Percentiles rank a stretch among this genome's conserved stretches.
Conservation (phyloP, 53 echinoderm and acorn worm species). For the Holothuria scabra region DNA sequence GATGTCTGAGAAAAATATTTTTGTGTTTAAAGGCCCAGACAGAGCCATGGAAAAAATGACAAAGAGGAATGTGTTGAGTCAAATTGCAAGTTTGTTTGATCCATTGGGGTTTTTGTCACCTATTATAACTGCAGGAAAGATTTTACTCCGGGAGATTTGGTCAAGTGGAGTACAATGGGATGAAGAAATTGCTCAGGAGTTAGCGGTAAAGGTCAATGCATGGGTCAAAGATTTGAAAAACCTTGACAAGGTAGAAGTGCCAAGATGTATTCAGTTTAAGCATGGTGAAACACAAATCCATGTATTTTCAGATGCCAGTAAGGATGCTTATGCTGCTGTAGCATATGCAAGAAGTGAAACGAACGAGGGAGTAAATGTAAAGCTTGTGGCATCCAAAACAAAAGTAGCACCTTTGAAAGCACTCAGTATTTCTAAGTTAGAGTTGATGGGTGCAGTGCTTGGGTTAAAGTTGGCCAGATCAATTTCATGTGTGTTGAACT, state of each 20-base stretch:
- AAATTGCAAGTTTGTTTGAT: conserved; percentile 49
- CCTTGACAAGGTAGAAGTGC: conserved; percentile 15
- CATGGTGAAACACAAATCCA: conserved; percentile 18
- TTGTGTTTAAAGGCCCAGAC: conserved; percentile 49
- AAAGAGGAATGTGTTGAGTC: conserved; percentile 41
- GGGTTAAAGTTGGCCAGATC: conserved; percentile 13
- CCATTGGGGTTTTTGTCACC: conserved; percentile 44
- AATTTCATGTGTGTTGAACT: not conserved
- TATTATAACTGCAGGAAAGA: conserved; percentile 21
- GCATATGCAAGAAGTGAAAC: conserved; percentile 2
- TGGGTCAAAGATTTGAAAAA: conserved; percentile 41
- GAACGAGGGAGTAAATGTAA: not conserved
- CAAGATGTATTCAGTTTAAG: conserved; percentile 40
- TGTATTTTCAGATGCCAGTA: conserved; percentile 46
- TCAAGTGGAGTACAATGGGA: conserved; percentile 34
- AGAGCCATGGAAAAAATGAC: conserved; percentile 35
- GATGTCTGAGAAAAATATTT: conserved; percentile 31
- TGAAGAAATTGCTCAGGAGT: conserved; percentile 21
- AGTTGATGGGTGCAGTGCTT: conserved; percentile 16
- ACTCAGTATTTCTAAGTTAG: conserved; percentile 30
- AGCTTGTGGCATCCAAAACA: not conserved
- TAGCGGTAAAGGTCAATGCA: not conserved
- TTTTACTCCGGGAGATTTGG: conserved; percentile 41
- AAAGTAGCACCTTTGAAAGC: conserved; percentile 16
- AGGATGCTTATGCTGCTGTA: conserved; percentile 54